phyloP scores from a whole-genome alignment of 2,113 vertebrate genomes.

The Toxostoma redivivum region DNA sequence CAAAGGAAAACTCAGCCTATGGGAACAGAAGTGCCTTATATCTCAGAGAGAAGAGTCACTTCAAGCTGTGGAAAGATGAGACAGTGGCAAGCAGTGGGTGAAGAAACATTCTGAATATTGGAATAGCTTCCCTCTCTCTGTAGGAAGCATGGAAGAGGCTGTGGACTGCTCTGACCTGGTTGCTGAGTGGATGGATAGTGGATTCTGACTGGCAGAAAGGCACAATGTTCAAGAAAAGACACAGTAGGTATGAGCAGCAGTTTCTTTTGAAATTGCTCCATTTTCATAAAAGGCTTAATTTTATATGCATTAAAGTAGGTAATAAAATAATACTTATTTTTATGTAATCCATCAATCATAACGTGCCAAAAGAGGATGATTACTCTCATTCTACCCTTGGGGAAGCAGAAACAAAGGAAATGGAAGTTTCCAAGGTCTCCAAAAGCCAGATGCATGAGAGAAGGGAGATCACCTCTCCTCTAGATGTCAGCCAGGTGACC shows the following conservation, averaged over 20 bases:
- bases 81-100: neutral
- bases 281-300: neutral
- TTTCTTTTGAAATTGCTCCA: neutral
- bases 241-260: neutral
- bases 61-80: neutral
- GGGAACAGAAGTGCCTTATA: neutral
- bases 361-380: neutral
- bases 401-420: neutral
- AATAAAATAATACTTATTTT: neutral
- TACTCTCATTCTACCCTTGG: neutral
- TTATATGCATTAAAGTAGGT: neutral
- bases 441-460: neutral
- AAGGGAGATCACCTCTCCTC: neutral
- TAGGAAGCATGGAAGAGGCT: neutral
- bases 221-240: neutral
- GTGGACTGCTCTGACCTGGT: neutral
- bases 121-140: neutral
- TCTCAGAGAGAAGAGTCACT: neutral
- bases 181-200: neutral
- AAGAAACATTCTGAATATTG: neutral
- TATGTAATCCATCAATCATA: neutral
- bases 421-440: neutral
- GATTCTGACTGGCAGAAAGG: neutral
- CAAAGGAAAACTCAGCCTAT: neutral
- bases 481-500: neutral